phyloP scores from a whole-genome alignment of 2,113 vertebrate genomes.

The Onychostruthus taczanowskii region DNA sequence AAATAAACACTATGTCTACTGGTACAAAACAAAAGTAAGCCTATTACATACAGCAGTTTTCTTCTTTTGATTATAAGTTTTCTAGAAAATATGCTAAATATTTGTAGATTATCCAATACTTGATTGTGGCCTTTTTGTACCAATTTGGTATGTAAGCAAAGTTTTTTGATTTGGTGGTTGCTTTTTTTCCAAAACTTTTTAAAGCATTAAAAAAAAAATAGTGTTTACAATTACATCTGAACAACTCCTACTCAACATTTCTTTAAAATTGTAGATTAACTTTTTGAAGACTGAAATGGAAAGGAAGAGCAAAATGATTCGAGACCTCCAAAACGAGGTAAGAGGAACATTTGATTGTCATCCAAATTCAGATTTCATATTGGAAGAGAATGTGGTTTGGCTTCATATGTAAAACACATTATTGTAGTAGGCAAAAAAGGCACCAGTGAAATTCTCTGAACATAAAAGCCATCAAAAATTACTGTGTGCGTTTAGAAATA shows the following conservation, averaged over 20 bases:
- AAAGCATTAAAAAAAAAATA: neutral
- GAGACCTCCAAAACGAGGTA: conserved; percentile 97
- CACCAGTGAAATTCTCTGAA: neutral
- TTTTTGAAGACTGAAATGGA: conserved; percentile 98
- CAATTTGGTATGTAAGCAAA: neutral
- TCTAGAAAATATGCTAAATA: neutral
- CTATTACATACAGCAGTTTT: rapidly evolving
- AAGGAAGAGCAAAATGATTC: conserved; percentile 96
- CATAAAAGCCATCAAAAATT: neutral
- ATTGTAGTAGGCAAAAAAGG: neutral
- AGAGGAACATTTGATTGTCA: neutral
- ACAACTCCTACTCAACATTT: neutral
- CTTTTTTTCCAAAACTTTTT: neutral
- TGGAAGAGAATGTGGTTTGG: neutral
- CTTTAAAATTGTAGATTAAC: conserved; percentile 84
- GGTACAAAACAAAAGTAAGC: neutral
- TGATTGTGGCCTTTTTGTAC: neutral
- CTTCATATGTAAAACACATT: neutral
- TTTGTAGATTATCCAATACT: neutral
- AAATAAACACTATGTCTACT: neutral
- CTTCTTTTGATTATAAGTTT: neutral
- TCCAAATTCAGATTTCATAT: neutral
- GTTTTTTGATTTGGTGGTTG: neutral
- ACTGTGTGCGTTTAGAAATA: neutral
- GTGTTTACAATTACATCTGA: neutral